These are phyloP conservation scores for Cheiracanthium punctorium DNA, from an alignment of 2,888 invertebrate species.

Conservation along the genomic window DNA sequence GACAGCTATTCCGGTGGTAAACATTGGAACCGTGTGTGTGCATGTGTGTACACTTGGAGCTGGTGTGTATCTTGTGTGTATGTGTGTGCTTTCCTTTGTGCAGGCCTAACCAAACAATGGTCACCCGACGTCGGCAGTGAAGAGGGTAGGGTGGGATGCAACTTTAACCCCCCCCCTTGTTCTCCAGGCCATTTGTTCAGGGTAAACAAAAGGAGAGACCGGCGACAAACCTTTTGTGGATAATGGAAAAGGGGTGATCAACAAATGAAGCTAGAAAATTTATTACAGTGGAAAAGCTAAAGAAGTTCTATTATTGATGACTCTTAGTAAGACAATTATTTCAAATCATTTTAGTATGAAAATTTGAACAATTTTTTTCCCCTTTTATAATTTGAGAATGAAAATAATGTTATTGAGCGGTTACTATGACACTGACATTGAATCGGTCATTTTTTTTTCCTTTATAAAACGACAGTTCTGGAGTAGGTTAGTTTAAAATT, in stretches of 20 bases:
- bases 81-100: constrained; percentile 62
- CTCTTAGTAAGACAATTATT: too few relatives aligned
- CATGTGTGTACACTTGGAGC: constrained; percentile 28
- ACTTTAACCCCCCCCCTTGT: constrained; percentile 60
- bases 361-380: too few relatives aligned
- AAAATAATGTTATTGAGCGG: too few relatives aligned
- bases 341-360: too few relatives aligned
- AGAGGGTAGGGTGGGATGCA: constrained; percentile 50
- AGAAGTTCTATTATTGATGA: too few relatives aligned
- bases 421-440: too few relatives aligned
- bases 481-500: too few relatives aligned
- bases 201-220: constrained; percentile 67
- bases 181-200: constrained; percentile 68
- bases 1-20: constrained; percentile 68
- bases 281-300: not conserved
- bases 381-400: too few relatives aligned
- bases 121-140: constrained; percentile 61
- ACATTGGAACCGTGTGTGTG: constrained; percentile 65
- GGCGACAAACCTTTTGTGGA: constrained; percentile 68
- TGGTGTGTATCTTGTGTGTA: constrained; percentile 32
- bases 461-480: too few relatives aligned
- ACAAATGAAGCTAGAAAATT: constrained; percentile 22
- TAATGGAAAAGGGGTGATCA: constrained; percentile 41
- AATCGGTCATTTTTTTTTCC: too few relatives aligned
- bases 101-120: constrained; percentile 66